Evolutionary conservation across 2,113 vertebrate species (phyloP), one percentile per base, ranked within the genome.

Genomic region (Trochalopteron elliotii): DNA sequence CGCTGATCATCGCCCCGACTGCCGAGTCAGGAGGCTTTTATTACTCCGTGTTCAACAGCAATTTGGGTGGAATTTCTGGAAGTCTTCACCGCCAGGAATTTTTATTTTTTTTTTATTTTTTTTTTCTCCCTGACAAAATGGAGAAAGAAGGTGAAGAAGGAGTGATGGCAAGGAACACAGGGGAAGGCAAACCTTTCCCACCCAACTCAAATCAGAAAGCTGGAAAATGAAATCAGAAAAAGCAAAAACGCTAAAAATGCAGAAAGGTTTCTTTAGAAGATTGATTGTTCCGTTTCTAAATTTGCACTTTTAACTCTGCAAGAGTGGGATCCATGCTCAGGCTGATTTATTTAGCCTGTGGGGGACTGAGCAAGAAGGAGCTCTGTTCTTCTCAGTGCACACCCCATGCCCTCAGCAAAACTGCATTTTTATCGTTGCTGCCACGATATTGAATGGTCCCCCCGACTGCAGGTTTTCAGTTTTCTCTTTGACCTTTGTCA

Each of bases 61-160:
- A 88, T 94, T 94, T 53, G 68, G 88, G 81, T 42, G 52, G 64
- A 88, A 88, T 92, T 92, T 90, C 76, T 90, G 79, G 28, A 86
- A 93, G 68, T 60, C 22, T 93, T 70, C 60, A 16, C 71, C 64
- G 63, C 63, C 78, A 85, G 71, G 68, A 61, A 3, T 65, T 91
- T 91, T 80, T 89, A 30, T 39, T 18, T 6, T 39, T 25, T 89
- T 27, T 25, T 27, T 11, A 9, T 39, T 60, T 39, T 37, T 23
- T 7, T 37, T 45, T 47, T 79, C 20, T 70, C 30, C 8, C 33
- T 80, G 67, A 56, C 49, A 81, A 78, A 92, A 74, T 69, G 50
- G 81, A 83, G 82, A 76, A 77, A 80, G 67, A 81, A 88, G 40
- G 87, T 91, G 72, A n/a, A 83, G 92, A 78, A 60, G 72, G 30